Conservation (phyloP, 2,797 vertebrate genomes). For the Anomalospiza imberbis region DNA sequence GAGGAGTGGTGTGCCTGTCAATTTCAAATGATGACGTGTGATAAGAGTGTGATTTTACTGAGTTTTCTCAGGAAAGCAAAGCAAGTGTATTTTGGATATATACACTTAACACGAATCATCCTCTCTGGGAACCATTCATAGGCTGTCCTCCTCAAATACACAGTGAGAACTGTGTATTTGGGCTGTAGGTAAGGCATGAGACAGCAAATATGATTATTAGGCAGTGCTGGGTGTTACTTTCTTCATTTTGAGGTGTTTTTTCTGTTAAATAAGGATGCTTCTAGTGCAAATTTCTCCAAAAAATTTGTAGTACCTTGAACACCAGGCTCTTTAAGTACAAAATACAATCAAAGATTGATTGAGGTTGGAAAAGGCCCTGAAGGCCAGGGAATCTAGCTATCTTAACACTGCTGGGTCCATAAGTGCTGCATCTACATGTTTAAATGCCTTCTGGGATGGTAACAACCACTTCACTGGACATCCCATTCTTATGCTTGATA, state of each 20-base stretch:
- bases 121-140: not conserved
- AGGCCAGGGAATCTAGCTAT: not conserved
- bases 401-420: not conserved
- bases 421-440: not conserved
- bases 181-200: not conserved
- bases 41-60: not conserved
- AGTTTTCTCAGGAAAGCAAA: slow-evolving; percentile 5
- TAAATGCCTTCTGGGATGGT: not conserved
- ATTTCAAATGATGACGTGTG: not conserved
- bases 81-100: not conserved
- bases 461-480: not conserved
- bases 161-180: not conserved
- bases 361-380: not conserved
- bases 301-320: not conserved
- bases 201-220: not conserved
- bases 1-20: not conserved
- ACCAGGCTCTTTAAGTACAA: not conserved
- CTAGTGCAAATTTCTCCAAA: not conserved
- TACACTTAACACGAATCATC: not conserved
- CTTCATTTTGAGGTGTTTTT: not conserved
- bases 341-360: not conserved
- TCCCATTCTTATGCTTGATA: not conserved
- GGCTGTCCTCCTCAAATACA: not conserved
- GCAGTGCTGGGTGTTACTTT: not conserved
- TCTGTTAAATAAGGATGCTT: not conserved